A percentile compares a stretch with the other conserved stretches of the same genome.
Conservation (phyloP, 1,140 invertebrate genomes). For the Lepeophtheirus salmonis region DNA sequence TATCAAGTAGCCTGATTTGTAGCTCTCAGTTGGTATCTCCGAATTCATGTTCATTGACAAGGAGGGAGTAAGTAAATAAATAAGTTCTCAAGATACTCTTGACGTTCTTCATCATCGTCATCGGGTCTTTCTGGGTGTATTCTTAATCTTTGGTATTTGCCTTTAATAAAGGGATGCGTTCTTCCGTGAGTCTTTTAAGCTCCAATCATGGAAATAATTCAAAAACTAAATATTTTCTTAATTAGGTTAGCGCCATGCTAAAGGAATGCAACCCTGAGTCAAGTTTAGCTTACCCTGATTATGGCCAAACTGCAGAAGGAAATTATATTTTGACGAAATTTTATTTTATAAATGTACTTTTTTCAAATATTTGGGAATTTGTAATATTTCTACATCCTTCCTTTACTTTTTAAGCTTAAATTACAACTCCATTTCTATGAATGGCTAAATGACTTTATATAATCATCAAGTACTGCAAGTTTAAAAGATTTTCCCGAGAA, state of each 20-base stretch:
- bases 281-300: conserved; percentile 1
- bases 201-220: background rate
- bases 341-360: background rate
- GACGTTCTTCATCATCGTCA: background rate
- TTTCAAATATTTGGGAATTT: background rate
- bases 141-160: background rate
- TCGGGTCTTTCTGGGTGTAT: background rate
- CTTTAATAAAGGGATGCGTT: background rate
- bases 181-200: background rate
- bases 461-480: no score
- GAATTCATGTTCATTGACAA: no score
- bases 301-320: background rate
- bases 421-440: no score
- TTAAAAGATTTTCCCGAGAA: no score
- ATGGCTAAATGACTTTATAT: no score
- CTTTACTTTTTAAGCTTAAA: no score
- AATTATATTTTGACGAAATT: background rate
- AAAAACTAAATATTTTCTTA: background rate
- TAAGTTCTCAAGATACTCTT: background rate
- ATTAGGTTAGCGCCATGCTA: conserved; percentile 11
- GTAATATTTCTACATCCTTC: no score
- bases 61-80: background rate
- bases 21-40: background rate
- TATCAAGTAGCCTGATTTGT: no score
- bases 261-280: background rate